Evolutionary conservation across 2,113 vertebrate genomes (phyloP), one percentile per base, ranked within the genome.

Genomic region (Semnornis frantzii): DNA sequence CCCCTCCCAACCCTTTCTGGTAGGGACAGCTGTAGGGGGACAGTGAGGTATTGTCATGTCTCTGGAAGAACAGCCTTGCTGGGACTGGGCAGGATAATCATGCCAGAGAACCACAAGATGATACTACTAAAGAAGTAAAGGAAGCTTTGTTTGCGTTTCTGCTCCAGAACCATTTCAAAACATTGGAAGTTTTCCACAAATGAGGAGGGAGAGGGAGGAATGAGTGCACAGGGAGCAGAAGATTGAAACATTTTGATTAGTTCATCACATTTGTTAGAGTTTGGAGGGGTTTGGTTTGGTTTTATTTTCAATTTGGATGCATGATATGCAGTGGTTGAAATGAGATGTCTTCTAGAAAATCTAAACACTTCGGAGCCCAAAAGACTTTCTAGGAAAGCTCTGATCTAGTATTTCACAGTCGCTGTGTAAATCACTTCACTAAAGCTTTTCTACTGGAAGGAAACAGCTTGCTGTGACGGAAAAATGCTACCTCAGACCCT

Each of bases 31-130:
- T 59, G 11, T 24, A 30, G 70, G 54, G 72, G 33, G 24, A 57
- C 2, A 33, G 17, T 30, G 60, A 42, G 25, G 59, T 59, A 52
- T 8, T 10, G 1, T 17, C 0, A 0, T 63, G 46, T 50, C 33
- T 85, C 57, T 77, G 37, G 50, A 83, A 85, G 25, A 87, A 9
- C 7, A 11, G 4, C 28, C 71, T 85, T 13, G 0, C 11, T 71
- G 76, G 76, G 19, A 63, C 21, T 73, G 55, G 14, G 23, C 39
- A 39, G 21, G 39, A 10, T 42, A n/a, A 74, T 6, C 21, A 12
- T 18, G 10, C 31, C 5, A 4, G 23, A 71, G 62, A 88, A 19
- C 58, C 44, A 54, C 70, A 69, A 58, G 37, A 15, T 72, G 50
- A 6, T 19, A 24, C 46, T 52, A 7, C n/a, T 50, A 37, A 89